These are phyloP conservation scores for Strigops habroptila DNA, from an alignment of 2,113 vertebrate species.

Conservation along the genomic window DNA sequence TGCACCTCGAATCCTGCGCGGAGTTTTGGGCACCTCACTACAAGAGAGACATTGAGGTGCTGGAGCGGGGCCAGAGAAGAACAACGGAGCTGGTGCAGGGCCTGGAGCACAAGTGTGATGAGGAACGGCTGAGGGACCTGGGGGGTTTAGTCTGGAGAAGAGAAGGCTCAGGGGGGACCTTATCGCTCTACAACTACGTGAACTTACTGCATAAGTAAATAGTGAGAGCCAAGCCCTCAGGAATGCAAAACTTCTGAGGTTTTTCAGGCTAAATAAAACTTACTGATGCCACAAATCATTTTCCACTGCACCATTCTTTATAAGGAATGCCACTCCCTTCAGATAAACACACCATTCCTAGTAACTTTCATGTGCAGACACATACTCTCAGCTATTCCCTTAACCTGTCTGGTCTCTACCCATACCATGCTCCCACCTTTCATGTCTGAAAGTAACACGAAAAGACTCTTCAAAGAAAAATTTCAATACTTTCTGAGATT, in stretches of 20 bases:
- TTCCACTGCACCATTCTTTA: neutral
- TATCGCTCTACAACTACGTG: neutral
- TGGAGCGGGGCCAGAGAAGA: neutral
- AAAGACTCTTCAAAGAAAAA: neutral
- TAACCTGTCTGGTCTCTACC: neutral
- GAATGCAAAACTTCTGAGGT: neutral
- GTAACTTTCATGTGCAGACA: neutral
- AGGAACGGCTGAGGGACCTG: neutral
- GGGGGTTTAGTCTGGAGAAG: neutral
- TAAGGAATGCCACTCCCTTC: neutral
- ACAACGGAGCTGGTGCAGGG: neutral
- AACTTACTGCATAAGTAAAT: neutral
- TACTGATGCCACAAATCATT: neutral
- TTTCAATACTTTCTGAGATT: neutral
- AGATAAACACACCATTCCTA: neutral
- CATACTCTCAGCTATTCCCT: neutral
- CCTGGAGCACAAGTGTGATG: neutral
- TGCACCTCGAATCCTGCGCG: rapidly evolving
- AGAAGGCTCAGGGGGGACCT: neutral
- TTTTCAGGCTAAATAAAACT: neutral
- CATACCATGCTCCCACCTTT: neutral
- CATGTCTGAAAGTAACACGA: neutral
- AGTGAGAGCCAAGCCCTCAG: neutral
- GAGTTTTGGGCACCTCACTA: neutral
- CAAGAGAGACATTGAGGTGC: neutral